Base-by-base conservation (phyloP, 2,888 invertebrate species). In the Gibbula magus region DNA sequence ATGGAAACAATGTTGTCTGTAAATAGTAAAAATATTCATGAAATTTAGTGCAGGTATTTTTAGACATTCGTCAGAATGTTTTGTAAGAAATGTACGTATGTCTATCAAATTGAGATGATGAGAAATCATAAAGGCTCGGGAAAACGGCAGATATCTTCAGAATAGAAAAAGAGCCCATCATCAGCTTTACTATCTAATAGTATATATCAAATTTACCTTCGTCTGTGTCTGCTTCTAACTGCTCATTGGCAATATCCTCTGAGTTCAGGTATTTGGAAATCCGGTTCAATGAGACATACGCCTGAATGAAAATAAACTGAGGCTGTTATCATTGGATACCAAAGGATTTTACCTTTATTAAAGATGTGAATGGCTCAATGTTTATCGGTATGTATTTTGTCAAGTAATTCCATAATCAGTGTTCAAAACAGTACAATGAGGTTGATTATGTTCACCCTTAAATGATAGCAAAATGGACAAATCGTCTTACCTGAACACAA, bases 1-100 rank as follows among this genome's bases (percentile, higher is more conserved):
- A 99, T 95, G 18, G 95, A 94, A 85, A 99, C 94, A 0, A 97
- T 96, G 93, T 96, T 80, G 29, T 87, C 89, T 89, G 83, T 45
- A 83, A 84, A 76, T 73, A 39, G 8, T 3, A 35, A 35, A 35
- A 35, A n/a, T n/a, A n/a, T n/a, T n/a, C n/a, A 35, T 8, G 8
- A 35, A 35, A 5, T 8, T 8, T 35, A 35, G 35, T 35, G 35
- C 35, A 3, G 35, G 8, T 35, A 8, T 8, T 35, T 35, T 35
- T 35, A 35, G 35, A 35, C 3, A 8, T 5, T 35, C 35, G n/a
- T n/a, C 35, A 35, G 8, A 35, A 35, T 35, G n/a, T n/a, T n/a
- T n/a, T n/a, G n/a, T n/a, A n/a, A n/a, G n/a, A n/a, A n/a, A n/a
- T n/a, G n/a, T n/a, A n/a, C n/a, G n/a, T n/a, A 5, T 35, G 35